Percentiles rank a stretch among this genome's conserved stretches.
These are phyloP conservation scores for Rhamnusium bicolor DNA, from an alignment of 2,888 invertebrate species.

Conservation along the genomic window DNA sequence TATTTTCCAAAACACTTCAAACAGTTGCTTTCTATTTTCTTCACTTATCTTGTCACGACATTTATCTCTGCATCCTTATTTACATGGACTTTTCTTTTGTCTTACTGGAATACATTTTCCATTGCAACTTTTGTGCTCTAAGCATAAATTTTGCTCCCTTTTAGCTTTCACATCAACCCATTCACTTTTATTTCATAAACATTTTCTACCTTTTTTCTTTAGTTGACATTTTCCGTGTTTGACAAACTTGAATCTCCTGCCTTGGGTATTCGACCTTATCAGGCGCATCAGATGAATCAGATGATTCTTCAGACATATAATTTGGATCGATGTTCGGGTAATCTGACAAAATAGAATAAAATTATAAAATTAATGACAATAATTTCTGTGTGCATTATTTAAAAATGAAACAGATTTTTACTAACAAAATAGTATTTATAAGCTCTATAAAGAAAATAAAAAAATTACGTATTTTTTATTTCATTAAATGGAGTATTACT, in stretches of 20 bases:
- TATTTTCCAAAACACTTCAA: slow-evolving; percentile 21
- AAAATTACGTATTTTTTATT: too few relatives aligned
- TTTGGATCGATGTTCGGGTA: too few relatives aligned
- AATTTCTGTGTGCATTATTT: too few relatives aligned
- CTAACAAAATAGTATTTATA: too few relatives aligned
- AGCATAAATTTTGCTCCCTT: too few relatives aligned
- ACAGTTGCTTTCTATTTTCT: slow-evolving; percentile 16
- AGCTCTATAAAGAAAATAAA: too few relatives aligned
- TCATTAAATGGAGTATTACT: too few relatives aligned
- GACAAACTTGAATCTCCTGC: not conserved
- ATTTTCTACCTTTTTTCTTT: not conserved
- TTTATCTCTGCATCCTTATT: slow-evolving; percentile 18
- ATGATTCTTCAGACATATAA: not conserved
- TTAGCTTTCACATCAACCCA: not conserved
- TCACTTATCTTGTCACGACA: slow-evolving; percentile 14
- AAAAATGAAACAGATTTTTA: too few relatives aligned
- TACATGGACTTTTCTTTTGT: not conserved
- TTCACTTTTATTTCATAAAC: not conserved
- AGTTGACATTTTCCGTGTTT: not conserved
- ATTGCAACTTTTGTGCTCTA: too few relatives aligned
- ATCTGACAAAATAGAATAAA: too few relatives aligned
- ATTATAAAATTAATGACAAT: too few relatives aligned
- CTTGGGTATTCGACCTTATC: not conserved
- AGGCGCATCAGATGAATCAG: not conserved
- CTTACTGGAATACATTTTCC: too few relatives aligned